Conservation (phyloP, 92 coral and sea anemone species). For the Parazoanthus atlanticus region DNA sequence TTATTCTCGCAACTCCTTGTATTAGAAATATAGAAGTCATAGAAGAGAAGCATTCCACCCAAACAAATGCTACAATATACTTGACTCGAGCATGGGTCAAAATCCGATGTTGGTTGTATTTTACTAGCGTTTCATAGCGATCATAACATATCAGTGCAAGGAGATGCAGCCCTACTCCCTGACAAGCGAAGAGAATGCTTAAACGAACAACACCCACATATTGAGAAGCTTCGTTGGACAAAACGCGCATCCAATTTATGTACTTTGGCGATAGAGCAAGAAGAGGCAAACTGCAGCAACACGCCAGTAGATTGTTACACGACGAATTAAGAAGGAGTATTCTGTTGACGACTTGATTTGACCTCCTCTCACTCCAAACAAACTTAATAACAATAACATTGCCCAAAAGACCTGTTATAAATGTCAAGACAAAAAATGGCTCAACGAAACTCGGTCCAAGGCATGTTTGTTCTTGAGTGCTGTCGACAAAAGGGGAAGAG, state of each 20-base stretch:
- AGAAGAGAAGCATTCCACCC: neutral
- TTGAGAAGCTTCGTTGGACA: neutral
- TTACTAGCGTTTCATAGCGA: constrained; percentile 3
- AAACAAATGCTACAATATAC: neutral
- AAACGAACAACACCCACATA: neutral
- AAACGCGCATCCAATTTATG: neutral
- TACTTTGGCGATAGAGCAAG: neutral
- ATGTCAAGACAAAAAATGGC: neutral
- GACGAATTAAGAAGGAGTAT: constrained; percentile 4
- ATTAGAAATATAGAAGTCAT: neutral
- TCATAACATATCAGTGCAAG: constrained; percentile 13
- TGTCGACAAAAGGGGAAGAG: neutral
- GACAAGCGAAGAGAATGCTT: constrained; percentile 13
- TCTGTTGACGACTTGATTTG: constrained; percentile 3
- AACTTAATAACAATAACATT: neutral
- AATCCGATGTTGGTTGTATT: constrained; percentile 11
- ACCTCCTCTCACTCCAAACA: neutral
- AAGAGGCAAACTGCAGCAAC: constrained; percentile 5
- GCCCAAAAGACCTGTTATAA: neutral
- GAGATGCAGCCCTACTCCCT: neutral
- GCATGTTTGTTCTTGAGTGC: neutral
- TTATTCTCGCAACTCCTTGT: neutral
- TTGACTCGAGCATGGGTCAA: neutral
- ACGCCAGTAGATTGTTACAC: neutral
- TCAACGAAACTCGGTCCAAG: neutral